Evolutionary conservation across 2,888 invertebrate genomes (phyloP).

Genomic region (Malachius bipustulatus): DNA sequence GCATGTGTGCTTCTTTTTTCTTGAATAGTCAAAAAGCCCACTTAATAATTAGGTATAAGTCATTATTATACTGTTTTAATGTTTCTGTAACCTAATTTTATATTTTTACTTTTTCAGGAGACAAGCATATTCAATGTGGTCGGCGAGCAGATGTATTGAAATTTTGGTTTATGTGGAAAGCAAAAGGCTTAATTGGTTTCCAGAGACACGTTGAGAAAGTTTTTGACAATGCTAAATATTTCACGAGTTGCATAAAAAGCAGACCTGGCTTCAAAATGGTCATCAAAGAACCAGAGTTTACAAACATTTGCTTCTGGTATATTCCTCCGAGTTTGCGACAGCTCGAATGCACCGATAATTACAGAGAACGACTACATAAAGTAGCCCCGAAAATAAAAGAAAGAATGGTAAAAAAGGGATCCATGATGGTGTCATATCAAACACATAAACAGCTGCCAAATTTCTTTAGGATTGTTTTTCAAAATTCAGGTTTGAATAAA

Average conservation of each 20-base stretch:
- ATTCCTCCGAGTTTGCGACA: slow-evolving; percentile 62
- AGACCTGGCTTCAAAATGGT: slow-evolving; percentile 65
- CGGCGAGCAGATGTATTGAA: slow-evolving; percentile 90
- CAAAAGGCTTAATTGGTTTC: slow-evolving; percentile 72
- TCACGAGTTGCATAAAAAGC: slow-evolving; percentile 51
- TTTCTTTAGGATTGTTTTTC: slow-evolving; percentile 89
- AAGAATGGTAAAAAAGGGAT: slow-evolving; percentile 87
- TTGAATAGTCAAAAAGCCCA: too few species aligned
- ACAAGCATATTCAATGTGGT: slow-evolving; percentile 93
- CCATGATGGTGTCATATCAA: slow-evolving; percentile 95
- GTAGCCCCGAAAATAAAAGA: slow-evolving; percentile 91
- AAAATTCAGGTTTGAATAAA: slow-evolving; percentile 75
- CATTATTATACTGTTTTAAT: too few species aligned
- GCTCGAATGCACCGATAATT: slow-evolving; percentile 39
- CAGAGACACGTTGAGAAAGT: slow-evolving; percentile 67
- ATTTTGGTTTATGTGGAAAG: slow-evolving; percentile 98
- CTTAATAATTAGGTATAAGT: too few species aligned
- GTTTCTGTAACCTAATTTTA: too few species aligned
- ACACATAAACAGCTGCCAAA: slow-evolving; percentile 76
- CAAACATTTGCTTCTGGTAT: slow-evolving; percentile 96
- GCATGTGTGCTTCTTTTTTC: too few species aligned
- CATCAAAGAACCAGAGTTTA: slow-evolving; percentile 73
- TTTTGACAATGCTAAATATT: slow-evolving; percentile 62
- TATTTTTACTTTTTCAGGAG: slow-evolving; percentile 53
- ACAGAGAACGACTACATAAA: slow-evolving; percentile 54